Percentiles rank a stretch among this genome's conserved stretches.
These are phyloP conservation scores for Brachionus rotundiformis DNA, from an alignment of 1,140 invertebrate species.

Conservation along the genomic window DNA sequence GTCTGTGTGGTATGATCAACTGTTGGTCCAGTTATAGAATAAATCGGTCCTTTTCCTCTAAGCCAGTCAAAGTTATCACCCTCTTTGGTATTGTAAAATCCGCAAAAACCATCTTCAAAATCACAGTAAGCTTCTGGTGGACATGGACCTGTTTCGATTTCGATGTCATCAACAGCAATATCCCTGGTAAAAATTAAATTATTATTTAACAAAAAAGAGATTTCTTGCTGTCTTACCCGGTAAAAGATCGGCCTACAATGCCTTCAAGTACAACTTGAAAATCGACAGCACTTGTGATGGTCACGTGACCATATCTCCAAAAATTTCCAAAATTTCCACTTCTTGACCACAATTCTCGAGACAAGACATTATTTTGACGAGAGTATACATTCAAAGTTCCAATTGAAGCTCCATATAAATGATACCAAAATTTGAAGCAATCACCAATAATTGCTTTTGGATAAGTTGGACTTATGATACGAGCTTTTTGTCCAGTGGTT, in stretches of 20 bases:
- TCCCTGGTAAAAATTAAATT: constrained; percentile 55
- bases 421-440: constrained; percentile 52
- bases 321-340: constrained; percentile 40
- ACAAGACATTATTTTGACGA: constrained; percentile 15
- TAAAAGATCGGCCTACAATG: constrained; percentile 18
- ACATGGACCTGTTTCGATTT: constrained; percentile 57
- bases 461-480: constrained; percentile 56
- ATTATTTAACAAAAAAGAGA: background rate
- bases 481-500: constrained; percentile 56
- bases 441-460: background rate
- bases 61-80: constrained; percentile 54
- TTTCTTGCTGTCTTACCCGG: constrained; percentile 23
- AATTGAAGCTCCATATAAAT: constrained; percentile 51
- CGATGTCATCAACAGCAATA: constrained; percentile 63
- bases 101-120: constrained; percentile 56
- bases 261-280: constrained; percentile 34
- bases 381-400: constrained; percentile 46
- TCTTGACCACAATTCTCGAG: constrained; percentile 11
- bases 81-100: constrained; percentile 54
- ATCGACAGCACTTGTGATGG: constrained; percentile 1
- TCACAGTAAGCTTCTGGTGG: constrained; percentile 53
- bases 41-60: constrained; percentile 27
- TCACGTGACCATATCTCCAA: constrained; percentile 48
- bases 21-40: constrained; percentile 53
- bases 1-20: constrained; percentile 56